Evolutionary conservation across 2,888 invertebrate species (phyloP), one percentile per base, ranked within the genome.

Genomic region (Anoncus sp.): DNA sequence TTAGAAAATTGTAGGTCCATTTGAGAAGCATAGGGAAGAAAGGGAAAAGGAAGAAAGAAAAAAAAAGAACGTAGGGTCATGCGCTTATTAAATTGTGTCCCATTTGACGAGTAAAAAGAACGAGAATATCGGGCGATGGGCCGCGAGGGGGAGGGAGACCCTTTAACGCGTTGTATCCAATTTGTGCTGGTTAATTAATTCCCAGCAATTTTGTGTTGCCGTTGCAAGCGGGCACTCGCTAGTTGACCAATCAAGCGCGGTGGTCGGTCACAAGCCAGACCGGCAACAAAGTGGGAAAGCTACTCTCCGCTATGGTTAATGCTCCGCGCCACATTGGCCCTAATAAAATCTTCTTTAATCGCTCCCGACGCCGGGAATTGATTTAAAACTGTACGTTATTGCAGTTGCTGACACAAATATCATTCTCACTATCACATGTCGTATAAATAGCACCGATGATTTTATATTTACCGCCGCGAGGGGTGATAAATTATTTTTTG

Each of bases 171-270:
- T 87, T 90, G 90, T 90, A 90, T 90, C 88, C 88, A 90, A 90
- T 90, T 91, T 90, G 86, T 87, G 85, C 84, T 83, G 87, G 85
- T 91, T 90, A 90, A 91, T 91, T 90, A 90, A 91, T 90, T 90
- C 88, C 84, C 86, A 87, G 85, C 87, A 87, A 88, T 88, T 89
- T 79, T 65, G 72, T 75, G 76, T 65, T 75, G 77, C 62, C 73
- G 65, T 53, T 72, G 76, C 62, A 65, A 72, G 67, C 77, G 67
- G 66, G 62, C 70, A 55, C 60, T 47, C 76, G 59, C 79, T 67
- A 66, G 67, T 65, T 60, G 66, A 63, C 71, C 80, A 80, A 80
- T 80, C 74, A 57, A 66, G 62, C 70, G 38, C 55, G 63, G 65
- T 63, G 74, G 38, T 67, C 67, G 62, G 40, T 65, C 65, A 60